Conservation (phyloP, 2,797 vertebrate species). For the Channa striata region DNA sequence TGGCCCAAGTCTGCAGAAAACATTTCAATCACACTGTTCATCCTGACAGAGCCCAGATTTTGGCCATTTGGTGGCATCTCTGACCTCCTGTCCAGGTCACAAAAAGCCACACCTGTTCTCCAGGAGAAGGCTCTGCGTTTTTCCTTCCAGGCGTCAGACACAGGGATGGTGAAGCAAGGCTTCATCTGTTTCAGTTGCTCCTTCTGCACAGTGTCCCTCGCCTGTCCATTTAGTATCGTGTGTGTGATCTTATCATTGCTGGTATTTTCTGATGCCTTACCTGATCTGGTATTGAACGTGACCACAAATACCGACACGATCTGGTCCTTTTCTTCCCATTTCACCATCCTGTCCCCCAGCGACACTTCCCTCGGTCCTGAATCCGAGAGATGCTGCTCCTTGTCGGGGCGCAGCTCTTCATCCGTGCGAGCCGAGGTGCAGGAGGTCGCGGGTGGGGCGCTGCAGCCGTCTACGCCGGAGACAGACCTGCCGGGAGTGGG, state of each 20-base stretch:
- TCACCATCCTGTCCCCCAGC: slow-evolving; percentile 75
- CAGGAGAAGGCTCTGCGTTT: slow-evolving; percentile 43
- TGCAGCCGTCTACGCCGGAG: slow-evolving; percentile 60
- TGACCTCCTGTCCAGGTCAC: slow-evolving; percentile 52
- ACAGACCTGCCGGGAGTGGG: slow-evolving; percentile 51
- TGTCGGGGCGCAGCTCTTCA: slow-evolving; percentile 48
- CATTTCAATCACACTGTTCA: slow-evolving; percentile 28
- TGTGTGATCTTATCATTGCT: not conserved
- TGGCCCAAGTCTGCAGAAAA: slow-evolving; percentile 44
- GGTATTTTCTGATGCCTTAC: slow-evolving; percentile 70
- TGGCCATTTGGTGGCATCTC: slow-evolving; percentile 12
- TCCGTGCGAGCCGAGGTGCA: slow-evolving; percentile 46
- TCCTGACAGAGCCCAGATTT: slow-evolving; percentile 17
- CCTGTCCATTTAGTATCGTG: not conserved
- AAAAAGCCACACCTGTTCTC: slow-evolving; percentile 67
- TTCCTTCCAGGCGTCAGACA: slow-evolving; percentile 3
- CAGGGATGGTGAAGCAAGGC: not conserved
- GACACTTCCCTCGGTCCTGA: slow-evolving; percentile 53
- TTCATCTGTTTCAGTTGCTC: not conserved
- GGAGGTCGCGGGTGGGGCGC: slow-evolving; percentile 71
- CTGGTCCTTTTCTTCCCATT: slow-evolving; percentile 91
- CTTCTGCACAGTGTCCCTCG: not conserved
- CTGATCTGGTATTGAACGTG: slow-evolving; percentile 92
- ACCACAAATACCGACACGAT: slow-evolving; percentile 94
- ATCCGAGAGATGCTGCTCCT: slow-evolving; percentile 60